These are phyloP conservation scores for Lanius collurio DNA, from an alignment of 2,113 vertebrate genomes.

Conservation along the genomic window DNA sequence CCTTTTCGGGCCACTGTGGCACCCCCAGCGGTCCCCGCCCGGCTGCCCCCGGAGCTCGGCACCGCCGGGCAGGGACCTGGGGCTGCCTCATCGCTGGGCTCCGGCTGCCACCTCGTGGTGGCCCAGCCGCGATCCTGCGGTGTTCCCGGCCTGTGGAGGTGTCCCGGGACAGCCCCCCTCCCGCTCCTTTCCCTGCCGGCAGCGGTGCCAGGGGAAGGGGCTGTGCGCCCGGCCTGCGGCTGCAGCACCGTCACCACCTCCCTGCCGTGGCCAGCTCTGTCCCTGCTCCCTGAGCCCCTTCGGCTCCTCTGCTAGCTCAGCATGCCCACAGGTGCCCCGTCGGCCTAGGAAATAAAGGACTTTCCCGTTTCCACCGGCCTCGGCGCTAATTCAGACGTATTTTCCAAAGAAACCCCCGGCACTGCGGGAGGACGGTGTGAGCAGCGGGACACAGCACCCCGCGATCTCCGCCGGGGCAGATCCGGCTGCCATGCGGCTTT, in stretches of 20 bases:
- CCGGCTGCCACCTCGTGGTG: constrained; percentile 43
- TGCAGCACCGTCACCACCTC: fast-evolving
- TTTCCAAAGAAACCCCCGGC: background rate
- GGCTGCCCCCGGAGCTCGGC: background rate
- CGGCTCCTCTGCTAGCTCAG: fast-evolving
- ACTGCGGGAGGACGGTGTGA: fast-evolving
- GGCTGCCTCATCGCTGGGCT: background rate
- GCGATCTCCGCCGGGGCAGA: background rate
- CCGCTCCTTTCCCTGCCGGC: background rate
- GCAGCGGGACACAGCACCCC: fast-evolving
- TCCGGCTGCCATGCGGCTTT: background rate
- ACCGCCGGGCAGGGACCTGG: fast-evolving
- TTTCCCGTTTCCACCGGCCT: background rate
- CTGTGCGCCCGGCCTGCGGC: background rate
- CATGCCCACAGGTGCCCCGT: fast-evolving
- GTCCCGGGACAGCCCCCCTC: background rate
- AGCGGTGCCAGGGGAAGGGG: fast-evolving
- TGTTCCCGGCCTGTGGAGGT: fast-evolving
- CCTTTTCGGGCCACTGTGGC: background rate
- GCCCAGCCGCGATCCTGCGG: background rate
- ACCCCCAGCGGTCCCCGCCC: no score
- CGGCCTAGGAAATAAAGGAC: background rate
- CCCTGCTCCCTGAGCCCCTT: fast-evolving
- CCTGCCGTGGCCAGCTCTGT: background rate
- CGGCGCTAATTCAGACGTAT: background rate